Evolutionary conservation across 2,797 vertebrate genomes (phyloP), one percentile per base, ranked within the genome.

Genomic region (Acanthornis magna): DNA sequence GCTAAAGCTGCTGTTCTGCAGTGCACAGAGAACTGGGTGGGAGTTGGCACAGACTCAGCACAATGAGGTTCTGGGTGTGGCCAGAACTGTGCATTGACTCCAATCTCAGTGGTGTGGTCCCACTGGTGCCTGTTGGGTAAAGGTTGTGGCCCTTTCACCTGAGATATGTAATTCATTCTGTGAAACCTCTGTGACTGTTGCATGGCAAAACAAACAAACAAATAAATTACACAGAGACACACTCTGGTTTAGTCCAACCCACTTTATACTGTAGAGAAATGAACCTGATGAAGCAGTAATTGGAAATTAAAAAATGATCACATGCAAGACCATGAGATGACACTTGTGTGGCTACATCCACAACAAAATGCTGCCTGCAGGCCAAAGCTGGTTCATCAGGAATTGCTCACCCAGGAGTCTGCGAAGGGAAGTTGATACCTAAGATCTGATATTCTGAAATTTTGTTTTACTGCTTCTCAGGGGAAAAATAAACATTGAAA

Each of bases 1-100:
- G 34, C 38, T 73, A 42, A 60, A 36, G 18, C 23, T n/a, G 32
- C 16, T 60, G 14, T 29, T 91, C 47, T 74, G 53, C 47, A 72
- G 40, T 25, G 15, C 30, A 16, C 38, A 26, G n/a, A 40, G 27
- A 55, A 34, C 14, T 27, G 0, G 0, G 0, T 21, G 30, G 7
- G 60, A 15, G 6, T 14, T 21, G 27, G 55, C 11, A 17, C 12
- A 27, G 29, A 25, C 53, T 51, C 19, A 34, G 45, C 50, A 50
- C 16, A 19, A 7, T 4, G 30, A 27, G 34, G 26, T 29, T 61
- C 9, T 27, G 73, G 17, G 22, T 32, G 13, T 32, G 29, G 9
- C 67, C 42, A 42, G 48, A 2, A 4, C 16, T 15, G 61, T 45
- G 32, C 26, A 1, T 13, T 40, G 16, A 4, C 30, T 92, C 15